These are phyloP conservation scores for Cryptus viduatorius DNA, from an alignment of 2,888 invertebrate genomes.

Conservation along the genomic window DNA sequence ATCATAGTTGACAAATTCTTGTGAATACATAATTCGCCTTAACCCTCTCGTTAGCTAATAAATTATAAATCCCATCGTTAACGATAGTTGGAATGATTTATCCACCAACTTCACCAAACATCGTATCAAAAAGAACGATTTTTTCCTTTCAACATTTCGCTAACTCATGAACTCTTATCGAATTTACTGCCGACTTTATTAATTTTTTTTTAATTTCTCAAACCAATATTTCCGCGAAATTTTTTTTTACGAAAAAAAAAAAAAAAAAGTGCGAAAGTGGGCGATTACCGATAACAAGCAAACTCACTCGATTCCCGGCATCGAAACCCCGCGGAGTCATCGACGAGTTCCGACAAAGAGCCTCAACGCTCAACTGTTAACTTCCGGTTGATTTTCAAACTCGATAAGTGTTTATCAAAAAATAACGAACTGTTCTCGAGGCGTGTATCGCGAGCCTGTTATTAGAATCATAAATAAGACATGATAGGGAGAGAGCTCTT, in stretches of 20 bases:
- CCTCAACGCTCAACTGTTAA: conserved; percentile 13
- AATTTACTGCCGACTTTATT: neutral
- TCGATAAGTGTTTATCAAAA: neutral
- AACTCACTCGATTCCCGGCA: conserved; percentile 16
- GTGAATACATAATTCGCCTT: conserved; percentile 36
- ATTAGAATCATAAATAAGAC: conserved; percentile 3
- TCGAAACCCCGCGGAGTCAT: conserved; percentile 1
- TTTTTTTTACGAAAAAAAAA: neutral
- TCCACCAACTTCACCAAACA: neutral
- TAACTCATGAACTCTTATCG: neutral
- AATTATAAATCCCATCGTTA: neutral
- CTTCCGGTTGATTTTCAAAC: conserved; percentile 1
- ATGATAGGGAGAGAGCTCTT: neutral
- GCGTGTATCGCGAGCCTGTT: neutral
- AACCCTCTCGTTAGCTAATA: conserved; percentile 4
- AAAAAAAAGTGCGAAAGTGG: neutral
- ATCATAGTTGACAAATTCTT: conserved; percentile 55
- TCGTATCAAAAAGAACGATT: neutral
- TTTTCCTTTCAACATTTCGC: neutral
- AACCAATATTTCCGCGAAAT: neutral
- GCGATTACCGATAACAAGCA: neutral
- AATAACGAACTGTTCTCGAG: neutral
- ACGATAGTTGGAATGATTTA: neutral
- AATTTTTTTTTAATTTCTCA: neutral
- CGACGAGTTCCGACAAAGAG: neutral